phyloP scores from a whole-genome alignment of 2,113 vertebrate species.

The Pagrus major region DNA sequence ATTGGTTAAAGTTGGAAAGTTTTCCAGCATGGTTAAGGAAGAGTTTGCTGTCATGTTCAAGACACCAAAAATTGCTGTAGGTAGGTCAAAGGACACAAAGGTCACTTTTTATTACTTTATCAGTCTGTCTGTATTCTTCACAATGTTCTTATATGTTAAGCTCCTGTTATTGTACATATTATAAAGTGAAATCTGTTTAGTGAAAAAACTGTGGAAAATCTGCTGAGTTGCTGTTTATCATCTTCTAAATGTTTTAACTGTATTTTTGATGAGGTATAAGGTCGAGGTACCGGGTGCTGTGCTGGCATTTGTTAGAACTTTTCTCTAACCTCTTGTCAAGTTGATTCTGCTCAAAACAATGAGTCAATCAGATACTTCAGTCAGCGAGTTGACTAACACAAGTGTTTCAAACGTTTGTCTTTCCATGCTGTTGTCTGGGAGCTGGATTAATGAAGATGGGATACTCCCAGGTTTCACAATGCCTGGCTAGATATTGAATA shows the following conservation, averaged over 20 bases:
- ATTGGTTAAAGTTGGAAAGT: not conserved
- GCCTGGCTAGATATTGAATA: slow-evolving; percentile 53
- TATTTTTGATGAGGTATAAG: not conserved
- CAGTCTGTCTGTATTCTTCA: not conserved
- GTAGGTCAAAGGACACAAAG: not conserved
- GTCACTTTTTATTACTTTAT: not conserved
- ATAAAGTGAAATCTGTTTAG: not conserved
- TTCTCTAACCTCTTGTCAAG: slow-evolving; percentile 1
- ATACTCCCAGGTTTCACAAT: slow-evolving; percentile 80
- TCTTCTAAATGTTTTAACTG: not conserved
- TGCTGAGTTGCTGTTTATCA: not conserved
- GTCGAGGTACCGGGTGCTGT: not conserved
- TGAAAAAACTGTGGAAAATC: too few species aligned
- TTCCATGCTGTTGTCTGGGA: slow-evolving; percentile 54
- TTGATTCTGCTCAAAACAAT: slow-evolving; percentile 39
- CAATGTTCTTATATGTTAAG: not conserved
- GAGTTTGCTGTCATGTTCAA: not conserved
- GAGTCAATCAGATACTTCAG: slow-evolving; percentile 37
- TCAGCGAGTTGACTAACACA: slow-evolving; percentile 39
- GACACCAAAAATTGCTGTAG: not conserved
- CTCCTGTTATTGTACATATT: not conserved
- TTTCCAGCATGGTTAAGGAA: not conserved
- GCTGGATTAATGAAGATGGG: slow-evolving; percentile 69
- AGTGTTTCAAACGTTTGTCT: slow-evolving; percentile 38
- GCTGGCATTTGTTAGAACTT: not conserved